Evolutionary conservation across 1,140 invertebrate genomes (phyloP), one percentile per base, ranked within the genome.

Genomic region (Scaptomyza hsui): DNA sequence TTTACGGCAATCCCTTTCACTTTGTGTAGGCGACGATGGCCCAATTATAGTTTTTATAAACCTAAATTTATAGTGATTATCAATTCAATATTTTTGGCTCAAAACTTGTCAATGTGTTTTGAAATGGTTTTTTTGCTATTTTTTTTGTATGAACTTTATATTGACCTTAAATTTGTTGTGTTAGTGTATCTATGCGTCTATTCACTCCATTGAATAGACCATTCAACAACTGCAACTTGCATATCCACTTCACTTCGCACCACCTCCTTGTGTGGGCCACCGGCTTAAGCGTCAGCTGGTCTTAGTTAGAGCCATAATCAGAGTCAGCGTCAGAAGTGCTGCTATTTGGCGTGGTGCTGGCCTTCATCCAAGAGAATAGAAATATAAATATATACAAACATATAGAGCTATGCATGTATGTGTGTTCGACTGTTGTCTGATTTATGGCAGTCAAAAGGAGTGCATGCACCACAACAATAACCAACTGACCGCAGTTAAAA

Each of bases 301-400:
- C 65, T 9, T 5, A 24, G 24, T 24, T 24, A 4, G 26, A 7
- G 26, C n/a, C n/a, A n/a, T n/a, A n/a, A n/a, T 29, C 26, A 29
- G 6, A 29, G 26, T 24, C 4, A 62, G 76, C 55, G 65, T 72
- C 57, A 57, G 26, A 29, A 29, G 72, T 61, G 12, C 48, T 52
- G 68, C 57, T 53, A 44, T 72, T 67, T 74, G 75, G 67, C 70
- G 51, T 63, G 64, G 19, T 45, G 82, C 70, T 78, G 82, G 80
- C 81, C 81, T 85, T 85, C 81, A 61, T 44, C 24, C 57, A 57
- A 75, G 63, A 86, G 74, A 85, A 81, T 88, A 77, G 61, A 78
- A 68, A 68, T 60, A 60, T 44, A 62, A 12, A 44, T 19, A 42
- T 16, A 10, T 16, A n/a, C n/a, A 29, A 10, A 26, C 4, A 13